Conservation (phyloP, 2,888 invertebrate genomes). For the Thumatha senex region DNA sequence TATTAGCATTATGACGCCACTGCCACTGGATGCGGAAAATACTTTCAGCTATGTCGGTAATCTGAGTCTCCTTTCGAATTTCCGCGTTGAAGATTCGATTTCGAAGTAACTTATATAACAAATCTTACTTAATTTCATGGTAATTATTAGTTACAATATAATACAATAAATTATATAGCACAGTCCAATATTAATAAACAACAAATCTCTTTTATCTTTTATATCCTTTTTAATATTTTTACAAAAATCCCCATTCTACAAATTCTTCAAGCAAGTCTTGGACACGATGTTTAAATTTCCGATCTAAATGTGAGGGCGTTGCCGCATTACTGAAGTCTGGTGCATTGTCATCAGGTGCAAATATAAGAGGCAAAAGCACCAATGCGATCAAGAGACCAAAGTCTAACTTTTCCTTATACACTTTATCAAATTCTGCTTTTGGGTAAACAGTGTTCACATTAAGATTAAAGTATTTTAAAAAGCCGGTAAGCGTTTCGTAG, state of each 20-base stretch:
- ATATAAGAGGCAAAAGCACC: slow-evolving; percentile 36
- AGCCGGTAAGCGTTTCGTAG: slow-evolving; percentile 39
- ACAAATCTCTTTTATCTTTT: no score
- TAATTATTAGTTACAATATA: no score
- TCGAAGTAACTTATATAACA: no score
- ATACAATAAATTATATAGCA: no score
- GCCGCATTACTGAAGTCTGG: slow-evolving; percentile 30
- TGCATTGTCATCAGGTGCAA: slow-evolving; percentile 35
- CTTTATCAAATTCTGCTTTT: slow-evolving; percentile 42
- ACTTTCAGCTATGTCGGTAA: no score
- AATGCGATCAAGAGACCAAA: not conserved
- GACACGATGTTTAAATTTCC: slow-evolving; percentile 31
- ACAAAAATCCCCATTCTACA: slow-evolving; percentile 16
- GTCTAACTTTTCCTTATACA: slow-evolving; percentile 29
- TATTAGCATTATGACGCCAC: no score
- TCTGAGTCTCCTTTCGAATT: no score
- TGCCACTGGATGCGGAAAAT: no score
- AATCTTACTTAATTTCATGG: no score
- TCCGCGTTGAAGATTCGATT: no score
- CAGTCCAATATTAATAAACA: no score
- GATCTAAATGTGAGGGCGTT: slow-evolving; percentile 28
- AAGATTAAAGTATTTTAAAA: slow-evolving; percentile 47
- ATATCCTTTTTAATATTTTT: not conserved
- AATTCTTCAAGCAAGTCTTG: slow-evolving; percentile 40
- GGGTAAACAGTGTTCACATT: slow-evolving; percentile 44